phyloP scores from a whole-genome alignment of 2,797 vertebrate species.

The Enteromius afrohamiltoni region DNA sequence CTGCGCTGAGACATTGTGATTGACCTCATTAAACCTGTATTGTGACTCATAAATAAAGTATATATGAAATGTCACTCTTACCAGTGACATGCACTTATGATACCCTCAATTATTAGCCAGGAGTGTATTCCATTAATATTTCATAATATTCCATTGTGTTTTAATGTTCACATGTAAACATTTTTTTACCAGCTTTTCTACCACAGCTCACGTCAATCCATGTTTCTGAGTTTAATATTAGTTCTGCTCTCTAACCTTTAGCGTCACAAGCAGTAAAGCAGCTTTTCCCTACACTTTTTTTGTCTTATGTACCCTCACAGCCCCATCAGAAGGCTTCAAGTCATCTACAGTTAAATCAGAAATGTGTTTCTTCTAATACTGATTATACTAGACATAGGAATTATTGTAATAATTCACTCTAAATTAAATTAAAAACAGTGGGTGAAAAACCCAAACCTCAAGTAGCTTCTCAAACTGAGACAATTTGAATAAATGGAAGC shows the following conservation, averaged over 20 bases:
- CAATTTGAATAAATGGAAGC: background rate
- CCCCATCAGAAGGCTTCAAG: background rate
- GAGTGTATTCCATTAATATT: too few relatives aligned
- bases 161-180: background rate
- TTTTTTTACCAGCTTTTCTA: background rate
- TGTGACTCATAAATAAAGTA: slow-evolving; percentile 37
- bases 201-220: background rate
- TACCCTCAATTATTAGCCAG: slow-evolving; percentile 15
- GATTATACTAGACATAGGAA: background rate
- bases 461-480: background rate
- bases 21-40: slow-evolving; percentile 54
- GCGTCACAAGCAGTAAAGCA: background rate
- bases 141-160: background rate
- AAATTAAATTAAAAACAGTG: slow-evolving; percentile 3
- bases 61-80: slow-evolving; percentile 42
- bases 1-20: slow-evolving; percentile 31
- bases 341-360: background rate
- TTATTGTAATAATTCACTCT: background rate
- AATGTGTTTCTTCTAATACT: background rate
- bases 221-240: background rate
- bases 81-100: slow-evolving; percentile 52
- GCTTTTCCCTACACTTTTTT: background rate
- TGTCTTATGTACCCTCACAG: background rate
- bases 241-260: background rate
- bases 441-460: background rate